Conservation (phyloP, 2,888 invertebrate species). For the Drosophila nigricruria region DNA sequence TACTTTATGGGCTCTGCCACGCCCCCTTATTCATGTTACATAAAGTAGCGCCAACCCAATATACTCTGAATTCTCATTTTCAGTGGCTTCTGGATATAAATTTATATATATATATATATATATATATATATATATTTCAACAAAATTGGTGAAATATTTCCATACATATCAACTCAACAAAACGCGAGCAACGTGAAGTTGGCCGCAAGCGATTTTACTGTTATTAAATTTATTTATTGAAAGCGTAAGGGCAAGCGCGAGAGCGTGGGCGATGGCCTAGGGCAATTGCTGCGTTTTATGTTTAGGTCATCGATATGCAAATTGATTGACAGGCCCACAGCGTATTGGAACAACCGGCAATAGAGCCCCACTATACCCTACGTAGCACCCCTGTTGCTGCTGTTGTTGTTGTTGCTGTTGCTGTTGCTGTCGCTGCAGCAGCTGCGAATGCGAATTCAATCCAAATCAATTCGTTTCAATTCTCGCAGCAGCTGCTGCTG, state of each 20-base stretch:
- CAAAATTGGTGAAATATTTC: not conserved
- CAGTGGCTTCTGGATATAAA: not conserved
- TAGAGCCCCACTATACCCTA: not conserved
- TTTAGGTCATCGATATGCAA: conserved; percentile 73
- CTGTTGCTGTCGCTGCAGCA: not conserved
- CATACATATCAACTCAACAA: not conserved
- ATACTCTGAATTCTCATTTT: not conserved
- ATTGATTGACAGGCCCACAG: conserved; percentile 70
- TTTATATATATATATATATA: not conserved
- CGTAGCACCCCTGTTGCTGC: not conserved
- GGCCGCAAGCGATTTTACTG: conserved; percentile 51
- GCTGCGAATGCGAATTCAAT: conserved; percentile 31
- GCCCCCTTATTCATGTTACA: not conserved
- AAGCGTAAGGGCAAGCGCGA: conserved; percentile 26
- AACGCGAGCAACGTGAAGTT: conserved; percentile 30
- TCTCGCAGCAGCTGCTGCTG: conserved; percentile 32
- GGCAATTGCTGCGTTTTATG: conserved; percentile 39
- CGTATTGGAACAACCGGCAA: conserved; percentile 17
- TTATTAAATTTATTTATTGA: conserved; percentile 75
- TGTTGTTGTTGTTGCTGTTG: not conserved
- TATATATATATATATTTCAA: not conserved
- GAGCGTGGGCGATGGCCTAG: not conserved
- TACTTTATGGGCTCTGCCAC: not conserved
- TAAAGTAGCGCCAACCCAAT: not conserved
- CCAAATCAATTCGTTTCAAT: conserved; percentile 55